These are phyloP conservation scores for Crypturellus tataupa DNA, from an alignment of 2,797 vertebrate species.

Conservation along the genomic window DNA sequence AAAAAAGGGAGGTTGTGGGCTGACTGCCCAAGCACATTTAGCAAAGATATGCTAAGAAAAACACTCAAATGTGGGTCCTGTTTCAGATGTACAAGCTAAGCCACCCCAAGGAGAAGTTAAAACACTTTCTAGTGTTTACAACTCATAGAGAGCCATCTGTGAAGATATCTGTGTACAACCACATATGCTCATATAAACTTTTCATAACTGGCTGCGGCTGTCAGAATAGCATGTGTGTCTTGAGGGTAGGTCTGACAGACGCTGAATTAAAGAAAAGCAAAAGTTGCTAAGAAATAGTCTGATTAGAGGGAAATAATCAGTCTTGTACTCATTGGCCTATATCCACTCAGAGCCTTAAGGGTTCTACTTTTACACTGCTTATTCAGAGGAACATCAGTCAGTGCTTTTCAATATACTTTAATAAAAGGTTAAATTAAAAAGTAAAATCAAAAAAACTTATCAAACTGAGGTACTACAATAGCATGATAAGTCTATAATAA, in stretches of 20 bases:
- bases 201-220: neutral
- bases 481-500: neutral
- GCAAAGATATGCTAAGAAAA: slow-evolving; percentile 34
- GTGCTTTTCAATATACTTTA: neutral
- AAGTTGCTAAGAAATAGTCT: neutral
- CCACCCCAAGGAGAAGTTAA: neutral
- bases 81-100: slow-evolving; percentile 9
- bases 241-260: neutral
- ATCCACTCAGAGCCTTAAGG: neutral
- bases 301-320: neutral
- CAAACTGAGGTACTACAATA: neutral
- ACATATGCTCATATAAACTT: neutral
- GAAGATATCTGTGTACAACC: slow-evolving; percentile 4
- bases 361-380: neutral
- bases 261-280: neutral
- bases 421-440: neutral
- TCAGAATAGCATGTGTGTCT: neutral
- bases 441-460: neutral
- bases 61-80: slow-evolving; percentile 18
- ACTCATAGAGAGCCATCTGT: neutral
- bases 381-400: neutral
- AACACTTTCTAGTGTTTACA: neutral
- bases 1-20: neutral
- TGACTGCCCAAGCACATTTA: slow-evolving; percentile 11
- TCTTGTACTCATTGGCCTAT: neutral